A percentile compares a stretch with the other conserved stretches of the same genome.
phyloP scores from a whole-genome alignment of 2,888 invertebrate genomes.

The Phaedon cochleariae region DNA sequence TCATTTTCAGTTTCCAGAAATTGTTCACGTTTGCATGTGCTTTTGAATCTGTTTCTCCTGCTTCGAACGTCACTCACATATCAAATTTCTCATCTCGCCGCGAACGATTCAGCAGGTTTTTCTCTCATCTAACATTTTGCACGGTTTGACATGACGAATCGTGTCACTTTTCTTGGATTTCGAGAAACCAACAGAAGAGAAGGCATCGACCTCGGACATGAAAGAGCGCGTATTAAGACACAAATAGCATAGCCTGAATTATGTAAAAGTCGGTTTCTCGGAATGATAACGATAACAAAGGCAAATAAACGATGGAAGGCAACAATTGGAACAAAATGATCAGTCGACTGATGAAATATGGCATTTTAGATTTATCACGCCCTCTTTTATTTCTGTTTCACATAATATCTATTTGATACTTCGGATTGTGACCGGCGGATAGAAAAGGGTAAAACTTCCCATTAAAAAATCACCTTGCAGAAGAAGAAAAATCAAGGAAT shows the following conservation, averaged over 20 bases:
- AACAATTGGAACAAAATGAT: background rate
- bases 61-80: too few relatives aligned
- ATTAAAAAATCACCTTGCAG: too few relatives aligned
- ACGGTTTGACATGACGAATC: background rate
- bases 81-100: background rate
- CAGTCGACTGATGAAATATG: background rate
- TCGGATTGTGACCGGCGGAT: too few relatives aligned
- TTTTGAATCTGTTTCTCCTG: too few relatives aligned
- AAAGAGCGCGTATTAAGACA: background rate
- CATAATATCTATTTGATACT: too few relatives aligned
- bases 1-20: too few relatives aligned
- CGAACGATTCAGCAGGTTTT: background rate
- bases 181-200: background rate
- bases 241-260: background rate
- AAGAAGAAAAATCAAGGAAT: too few relatives aligned
- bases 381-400: too few relatives aligned
- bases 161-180: background rate
- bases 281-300: constrained; percentile 7
- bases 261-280: background rate
- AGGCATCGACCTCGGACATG: background rate
- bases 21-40: background rate
- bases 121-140: background rate
- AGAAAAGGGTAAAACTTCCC: too few relatives aligned
- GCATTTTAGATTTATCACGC: background rate
- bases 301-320: background rate